Conservation (phyloP, 2,113 vertebrate species). For the Zosterops japonicus region DNA sequence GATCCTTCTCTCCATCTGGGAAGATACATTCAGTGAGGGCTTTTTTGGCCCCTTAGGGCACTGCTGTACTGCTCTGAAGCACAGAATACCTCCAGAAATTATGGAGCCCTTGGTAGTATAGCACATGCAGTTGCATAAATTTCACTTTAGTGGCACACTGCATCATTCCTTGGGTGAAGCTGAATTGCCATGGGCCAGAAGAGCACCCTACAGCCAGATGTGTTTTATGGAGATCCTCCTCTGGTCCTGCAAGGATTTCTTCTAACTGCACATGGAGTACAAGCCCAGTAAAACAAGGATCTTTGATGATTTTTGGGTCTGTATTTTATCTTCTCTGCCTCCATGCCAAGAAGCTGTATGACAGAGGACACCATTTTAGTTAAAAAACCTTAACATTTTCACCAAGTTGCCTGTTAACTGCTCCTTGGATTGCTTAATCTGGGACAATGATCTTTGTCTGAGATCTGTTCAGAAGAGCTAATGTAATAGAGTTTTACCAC, state of each 20-base stretch:
- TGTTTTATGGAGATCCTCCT: neutral
- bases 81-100: neutral
- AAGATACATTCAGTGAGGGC: neutral
- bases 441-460: neutral
- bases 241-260: neutral
- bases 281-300: neutral
- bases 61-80: neutral
- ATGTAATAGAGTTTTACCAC: neutral
- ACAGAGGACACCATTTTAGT: neutral
- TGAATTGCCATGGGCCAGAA: neutral
- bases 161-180: neutral
- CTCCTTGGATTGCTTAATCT: neutral
- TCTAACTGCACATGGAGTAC: neutral
- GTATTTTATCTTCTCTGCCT: neutral
- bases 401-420: neutral
- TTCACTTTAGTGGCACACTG: neutral
- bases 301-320: neutral
- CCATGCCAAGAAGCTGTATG: neutral
- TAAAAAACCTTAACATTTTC: neutral
- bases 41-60: neutral
- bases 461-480: neutral
- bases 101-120: neutral
- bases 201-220: neutral
- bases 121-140: fast-evolving
- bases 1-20: neutral